Evolutionary conservation across 1,140 invertebrate genomes (phyloP), one percentile per base, ranked within the genome.

Genomic region (Vanessa tameamea): DNA sequence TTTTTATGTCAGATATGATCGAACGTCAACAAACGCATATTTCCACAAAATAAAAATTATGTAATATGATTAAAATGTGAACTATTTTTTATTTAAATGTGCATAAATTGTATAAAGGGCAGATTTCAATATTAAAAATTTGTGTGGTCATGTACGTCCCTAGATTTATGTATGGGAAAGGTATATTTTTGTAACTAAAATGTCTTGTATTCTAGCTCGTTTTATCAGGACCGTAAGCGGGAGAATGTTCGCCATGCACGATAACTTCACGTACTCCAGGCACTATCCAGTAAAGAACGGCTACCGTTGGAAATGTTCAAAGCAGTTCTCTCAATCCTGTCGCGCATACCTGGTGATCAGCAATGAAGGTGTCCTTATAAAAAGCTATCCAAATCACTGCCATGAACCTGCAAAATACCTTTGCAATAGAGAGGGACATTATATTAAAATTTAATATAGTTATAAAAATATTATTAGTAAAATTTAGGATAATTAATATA

Each of bases 281-380:
- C 82, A 86, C n/a, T 85, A 82, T 15, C 16, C 23, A 0, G 61
- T 79, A 1, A 82, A 81, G 47, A 67, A 13, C 0, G 81, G 84
- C 2, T 73, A 67, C 6, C 72, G 85, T 12, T 87, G 84, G 84
- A 81, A 83, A 64, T 86, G 86, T 61, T 82, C 78, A 11, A 79
- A 75, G n/a, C 81, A 83, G 51, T 81, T 72, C 55, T 83, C 83
- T 12, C 73, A 79, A 31, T 80, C 77, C 2, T 87, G 84, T 51
- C 72, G 64, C 13, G 83, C 84, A 2, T 81, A 69, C 64, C 5
- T 86, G 2, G 64, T 86, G 20, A 20, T 86, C n/a, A 68, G 66
- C 12, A 53, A 79, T 7, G 16, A 80, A 12, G 81, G 78, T 7
- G 51, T 13, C 0, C 69, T 86, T 0, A 6, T 79, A 9, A 80